Evolutionary conservation across 1,140 invertebrate species (phyloP), one percentile per base, ranked within the genome.

Genomic region (Atta cephalotes): DNA sequence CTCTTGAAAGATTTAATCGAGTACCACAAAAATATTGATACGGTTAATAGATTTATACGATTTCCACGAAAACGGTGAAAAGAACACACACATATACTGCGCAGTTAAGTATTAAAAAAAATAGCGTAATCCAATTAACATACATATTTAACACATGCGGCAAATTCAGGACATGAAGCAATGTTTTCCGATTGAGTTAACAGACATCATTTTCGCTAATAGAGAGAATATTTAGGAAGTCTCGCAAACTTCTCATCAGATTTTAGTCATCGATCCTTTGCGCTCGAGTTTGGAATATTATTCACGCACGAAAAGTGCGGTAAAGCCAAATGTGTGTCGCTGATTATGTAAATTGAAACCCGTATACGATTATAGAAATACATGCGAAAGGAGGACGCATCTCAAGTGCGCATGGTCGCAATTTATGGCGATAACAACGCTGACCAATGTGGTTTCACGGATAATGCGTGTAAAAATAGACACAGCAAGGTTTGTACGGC

Each of bases 381-480:
- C 21, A 21, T 28, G 31, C 10, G 70, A 76, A 84, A 84, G 74
- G 70, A 49, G 80, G 80, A 76, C 70, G 35, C n/a, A 62, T 28
- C 35, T 56, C 70, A 39, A 49, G 39, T 35, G 39, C 28, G 68
- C 53, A 45, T 66, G 28, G 39, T 10, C 49, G 5, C 5, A 5
- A 39, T 62, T 76, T 60, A 31, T 53, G 25, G 28, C 39, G 80
- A 84, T 84, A 84, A 84, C 56, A 18, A 39, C 58, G 28, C 39
- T 49, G 70, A 25, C 80, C 80, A 84, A 84, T 84, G 70, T 12
- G 31, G 39, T 62, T 18, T 21, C 70, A 56, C 35, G 80, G 80
- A 84, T 84, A 84, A 84, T 45, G 28, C 56, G 39, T 39, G 70
- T 74, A 84, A 84, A 84, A 84, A 84, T 84, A 84, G 80, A 84